These are phyloP conservation scores for Lamellibrachia satsuma DNA, from an alignment of 2,888 invertebrate genomes.

Conservation along the genomic window DNA sequence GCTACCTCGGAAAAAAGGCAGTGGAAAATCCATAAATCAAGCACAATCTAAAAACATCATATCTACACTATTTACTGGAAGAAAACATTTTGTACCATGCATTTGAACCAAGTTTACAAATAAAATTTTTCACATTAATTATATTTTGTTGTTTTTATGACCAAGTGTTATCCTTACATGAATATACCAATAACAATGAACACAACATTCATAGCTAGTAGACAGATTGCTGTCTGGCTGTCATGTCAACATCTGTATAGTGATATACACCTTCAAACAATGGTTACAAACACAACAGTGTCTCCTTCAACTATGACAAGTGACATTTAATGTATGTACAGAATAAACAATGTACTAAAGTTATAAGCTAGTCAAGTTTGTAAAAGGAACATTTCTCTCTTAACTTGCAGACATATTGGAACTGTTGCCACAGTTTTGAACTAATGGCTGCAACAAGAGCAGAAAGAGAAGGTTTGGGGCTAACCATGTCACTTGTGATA, in stretches of 20 bases:
- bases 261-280: not conserved
- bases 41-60: too few species aligned
- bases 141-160: not conserved
- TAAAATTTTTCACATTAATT: not conserved
- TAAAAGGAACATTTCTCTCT: not conserved
- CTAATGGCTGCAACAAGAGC: not conserved
- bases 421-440: not conserved
- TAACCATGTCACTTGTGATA: not conserved
- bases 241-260: not conserved
- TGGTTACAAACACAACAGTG: not conserved
- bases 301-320: not conserved
- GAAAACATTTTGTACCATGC: too few species aligned
- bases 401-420: not conserved
- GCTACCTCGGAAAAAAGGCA: too few species aligned
- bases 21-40: too few species aligned
- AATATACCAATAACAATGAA: too few species aligned
- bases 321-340: not conserved
- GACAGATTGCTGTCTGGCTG: too few species aligned
- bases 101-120: too few species aligned
- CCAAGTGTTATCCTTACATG: too few species aligned
- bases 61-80: too few species aligned
- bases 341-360: not conserved
- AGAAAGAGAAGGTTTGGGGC: not conserved
- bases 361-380: not conserved
- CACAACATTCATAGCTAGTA: too few species aligned